Percentiles rank a stretch among this genome's conserved stretches.
phyloP scores from a whole-genome alignment of 2,113 vertebrate species.

The Engraulis encrasicolus region DNA sequence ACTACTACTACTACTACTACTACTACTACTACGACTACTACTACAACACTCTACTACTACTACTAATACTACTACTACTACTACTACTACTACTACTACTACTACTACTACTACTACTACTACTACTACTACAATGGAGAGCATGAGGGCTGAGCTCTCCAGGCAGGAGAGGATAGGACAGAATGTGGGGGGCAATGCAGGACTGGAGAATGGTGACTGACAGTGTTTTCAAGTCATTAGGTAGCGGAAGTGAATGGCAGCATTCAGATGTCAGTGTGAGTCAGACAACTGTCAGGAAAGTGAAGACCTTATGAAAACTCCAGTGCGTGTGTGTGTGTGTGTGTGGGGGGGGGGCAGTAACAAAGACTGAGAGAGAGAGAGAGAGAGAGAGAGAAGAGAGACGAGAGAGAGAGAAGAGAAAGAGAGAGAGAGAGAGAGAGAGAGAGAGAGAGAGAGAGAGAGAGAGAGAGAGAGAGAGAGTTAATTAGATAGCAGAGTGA shows the following conservation, averaged over 20 bases:
- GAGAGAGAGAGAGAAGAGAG: no score
- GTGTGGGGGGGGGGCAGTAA: no score
- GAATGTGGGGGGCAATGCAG: neutral
- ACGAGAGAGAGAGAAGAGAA: neutral
- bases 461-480: neutral
- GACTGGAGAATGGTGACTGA: no score
- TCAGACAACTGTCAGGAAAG: neutral
- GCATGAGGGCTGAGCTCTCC: neutral
- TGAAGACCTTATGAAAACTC: neutral
- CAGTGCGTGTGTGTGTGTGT: no score
- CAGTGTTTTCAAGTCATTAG: rapidly evolving
- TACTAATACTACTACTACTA: no score
- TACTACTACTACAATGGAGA: no score
- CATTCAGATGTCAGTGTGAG: neutral
- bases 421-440: neutral
- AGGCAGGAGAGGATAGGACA: constrained; percentile 9
- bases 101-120: no score
- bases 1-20: no score
- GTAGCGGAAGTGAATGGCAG: neutral
- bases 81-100: no score
- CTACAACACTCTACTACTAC: no score
- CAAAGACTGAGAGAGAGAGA: no score
- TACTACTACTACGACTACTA: no score
- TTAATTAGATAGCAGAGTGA: constrained; percentile 8
- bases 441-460: neutral